Evolutionary conservation across 1,140 invertebrate species (phyloP).

Genomic region (Drosophila tristis): DNA sequence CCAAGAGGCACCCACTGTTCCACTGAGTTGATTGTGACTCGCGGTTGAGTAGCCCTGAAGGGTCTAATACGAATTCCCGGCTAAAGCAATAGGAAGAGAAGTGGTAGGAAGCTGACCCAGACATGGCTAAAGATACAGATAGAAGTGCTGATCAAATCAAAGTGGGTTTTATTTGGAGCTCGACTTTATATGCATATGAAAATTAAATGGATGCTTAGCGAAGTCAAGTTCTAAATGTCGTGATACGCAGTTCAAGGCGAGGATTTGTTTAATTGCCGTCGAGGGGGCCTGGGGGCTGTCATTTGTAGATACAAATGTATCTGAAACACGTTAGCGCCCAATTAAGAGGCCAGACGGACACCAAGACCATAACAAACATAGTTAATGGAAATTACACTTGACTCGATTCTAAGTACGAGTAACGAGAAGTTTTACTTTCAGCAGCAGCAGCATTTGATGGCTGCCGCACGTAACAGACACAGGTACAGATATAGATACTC

Average conservation of each 20-base stretch:
- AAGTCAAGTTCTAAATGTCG: slow-evolving; percentile 76
- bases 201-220: slow-evolving; percentile 34
- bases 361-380: slow-evolving; percentile 70
- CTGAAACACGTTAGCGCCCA: slow-evolving; percentile 79
- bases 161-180: slow-evolving; percentile 16
- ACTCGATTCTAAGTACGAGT: slow-evolving; percentile 58
- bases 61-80: too few relatives aligned
- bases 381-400: slow-evolving; percentile 78
- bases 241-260: slow-evolving; percentile 69
- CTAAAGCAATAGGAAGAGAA: not conserved
- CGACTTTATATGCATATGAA: slow-evolving; percentile 8
- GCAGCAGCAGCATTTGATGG: slow-evolving; percentile 38
- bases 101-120: not conserved
- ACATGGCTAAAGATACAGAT: not conserved
- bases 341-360: slow-evolving; percentile 72
- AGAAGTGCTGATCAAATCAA: slow-evolving; percentile 15
- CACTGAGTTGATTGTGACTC: slow-evolving; percentile 27
- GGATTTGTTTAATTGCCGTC: slow-evolving; percentile 64
- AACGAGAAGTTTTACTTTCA: slow-evolving; percentile 55
- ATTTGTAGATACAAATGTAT: slow-evolving; percentile 72
- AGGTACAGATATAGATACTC: not conserved
- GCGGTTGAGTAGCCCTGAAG: slow-evolving; percentile 7
- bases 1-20: slow-evolving; percentile 12
- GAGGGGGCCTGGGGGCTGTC: slow-evolving; percentile 14
- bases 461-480: slow-evolving; percentile 11